A percentile compares a stretch with the other conserved stretches of the same genome.
Conservation (phyloP, 23 tunicate species). For the Botrylloides violaceus region DNA sequence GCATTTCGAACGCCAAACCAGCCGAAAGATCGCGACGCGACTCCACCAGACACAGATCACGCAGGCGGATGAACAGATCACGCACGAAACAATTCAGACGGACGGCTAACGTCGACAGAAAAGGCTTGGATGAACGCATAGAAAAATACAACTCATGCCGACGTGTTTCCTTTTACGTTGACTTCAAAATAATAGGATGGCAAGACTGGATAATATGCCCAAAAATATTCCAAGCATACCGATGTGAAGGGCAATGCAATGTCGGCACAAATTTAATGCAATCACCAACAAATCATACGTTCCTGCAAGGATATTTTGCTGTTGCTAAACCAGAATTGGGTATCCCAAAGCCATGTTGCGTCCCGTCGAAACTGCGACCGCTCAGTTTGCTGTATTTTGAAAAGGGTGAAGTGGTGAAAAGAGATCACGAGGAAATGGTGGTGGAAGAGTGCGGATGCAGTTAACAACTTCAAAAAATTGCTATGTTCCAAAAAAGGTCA, state of each 20-base stretch:
- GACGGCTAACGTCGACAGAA: too few species aligned
- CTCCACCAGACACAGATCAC: neutral
- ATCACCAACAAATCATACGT: slow-evolving; percentile 59
- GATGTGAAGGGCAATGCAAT: too few species aligned
- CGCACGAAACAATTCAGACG: too few species aligned
- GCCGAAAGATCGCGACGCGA: slow-evolving; percentile 32
- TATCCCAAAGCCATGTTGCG: slow-evolving; percentile 58
- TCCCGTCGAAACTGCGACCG: slow-evolving; percentile 43
- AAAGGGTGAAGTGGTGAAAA: slow-evolving; percentile 47
- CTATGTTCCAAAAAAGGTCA: too few species aligned
- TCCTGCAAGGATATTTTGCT: slow-evolving; percentile 39
- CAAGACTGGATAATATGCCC: slow-evolving; percentile 73
- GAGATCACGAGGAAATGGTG: slow-evolving; percentile 68
- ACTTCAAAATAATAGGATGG: slow-evolving; percentile 75
- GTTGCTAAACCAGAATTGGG: slow-evolving; percentile 17
- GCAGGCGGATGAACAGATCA: slow-evolving; percentile 14
- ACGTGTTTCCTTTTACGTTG: too few species aligned
- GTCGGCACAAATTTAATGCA: neutral
- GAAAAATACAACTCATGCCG: too few species aligned
- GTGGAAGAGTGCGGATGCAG: slow-evolving; percentile 74
- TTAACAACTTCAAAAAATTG: too few species aligned
- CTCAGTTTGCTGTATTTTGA: slow-evolving; percentile 52
- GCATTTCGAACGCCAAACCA: slow-evolving; percentile 21
- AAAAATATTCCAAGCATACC: slow-evolving; percentile 41
- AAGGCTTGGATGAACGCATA: too few species aligned